Evolutionary conservation across 92 coral and sea anemone genomes (phyloP).

Genomic region (Plumapathes pennacea): DNA sequence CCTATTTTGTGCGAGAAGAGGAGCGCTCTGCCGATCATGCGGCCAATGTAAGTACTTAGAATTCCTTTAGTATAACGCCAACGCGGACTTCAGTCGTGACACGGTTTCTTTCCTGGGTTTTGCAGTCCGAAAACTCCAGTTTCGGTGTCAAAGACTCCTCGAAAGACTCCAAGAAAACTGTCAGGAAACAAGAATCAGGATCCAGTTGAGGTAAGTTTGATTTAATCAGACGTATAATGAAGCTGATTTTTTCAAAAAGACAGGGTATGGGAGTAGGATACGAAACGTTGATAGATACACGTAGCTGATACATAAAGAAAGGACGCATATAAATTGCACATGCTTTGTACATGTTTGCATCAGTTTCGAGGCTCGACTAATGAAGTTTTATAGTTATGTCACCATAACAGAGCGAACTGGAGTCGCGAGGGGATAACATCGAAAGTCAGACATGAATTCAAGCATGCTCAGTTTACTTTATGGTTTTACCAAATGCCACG

Average conservation of each 20-base stretch:
- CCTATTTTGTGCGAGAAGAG: conserved; percentile 15
- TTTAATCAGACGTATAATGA: background rate
- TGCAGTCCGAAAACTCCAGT: conserved; percentile 83
- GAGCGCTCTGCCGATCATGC: conserved; percentile 27
- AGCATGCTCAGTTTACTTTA: background rate
- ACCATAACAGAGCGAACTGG: too few species aligned
- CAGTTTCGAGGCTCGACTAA: too few species aligned
- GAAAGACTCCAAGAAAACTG: conserved; percentile 84
- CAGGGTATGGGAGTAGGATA: background rate
- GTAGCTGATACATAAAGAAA: background rate
- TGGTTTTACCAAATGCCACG: background rate
- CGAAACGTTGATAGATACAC: background rate
- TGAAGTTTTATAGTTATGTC: too few species aligned
- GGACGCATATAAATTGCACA: background rate
- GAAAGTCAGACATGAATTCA: too few species aligned
- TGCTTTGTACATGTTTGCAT: background rate
- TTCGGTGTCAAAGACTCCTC: conserved; percentile 74
- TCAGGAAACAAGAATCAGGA: conserved; percentile 82
- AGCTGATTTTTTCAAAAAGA: background rate
- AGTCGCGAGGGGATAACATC: too few species aligned
- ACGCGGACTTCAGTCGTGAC: background rate
- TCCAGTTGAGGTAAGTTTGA: conserved; percentile 89
- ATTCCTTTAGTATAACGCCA: background rate
- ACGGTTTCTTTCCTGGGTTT: background rate
- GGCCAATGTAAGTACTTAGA: conserved; percentile 58